Conservation (phyloP, 2,797 vertebrate species). For the Rhinella marina region DNA sequence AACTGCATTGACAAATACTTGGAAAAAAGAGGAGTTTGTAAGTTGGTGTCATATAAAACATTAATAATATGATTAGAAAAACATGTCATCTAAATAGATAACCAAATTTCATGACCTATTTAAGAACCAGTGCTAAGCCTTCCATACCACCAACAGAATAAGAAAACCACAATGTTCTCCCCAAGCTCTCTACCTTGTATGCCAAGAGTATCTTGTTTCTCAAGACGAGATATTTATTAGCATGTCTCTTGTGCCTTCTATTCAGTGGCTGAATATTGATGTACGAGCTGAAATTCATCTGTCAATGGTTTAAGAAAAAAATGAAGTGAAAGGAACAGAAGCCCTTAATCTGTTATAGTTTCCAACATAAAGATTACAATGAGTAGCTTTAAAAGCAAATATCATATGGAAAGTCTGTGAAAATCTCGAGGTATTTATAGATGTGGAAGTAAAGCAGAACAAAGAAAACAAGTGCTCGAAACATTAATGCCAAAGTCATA, state of each 20-base stretch:
- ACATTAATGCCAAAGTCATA: conserved; percentile 56
- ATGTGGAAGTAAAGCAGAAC: conserved; percentile 57
- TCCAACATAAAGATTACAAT: conserved; percentile 40
- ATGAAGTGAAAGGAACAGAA: conserved; percentile 43
- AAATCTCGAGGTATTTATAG: conserved; percentile 54
- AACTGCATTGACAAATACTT: not conserved
- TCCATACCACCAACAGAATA: not conserved
- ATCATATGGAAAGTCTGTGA: conserved; percentile 41
- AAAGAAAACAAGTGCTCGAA: conserved; percentile 57
- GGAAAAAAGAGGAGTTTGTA: no score
- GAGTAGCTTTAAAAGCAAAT: conserved; percentile 55
- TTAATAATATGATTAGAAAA: no score
- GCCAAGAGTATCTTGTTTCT: not conserved
- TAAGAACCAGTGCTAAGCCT: not conserved
- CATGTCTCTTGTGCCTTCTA: conserved; percentile 11
- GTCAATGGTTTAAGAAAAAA: conserved; percentile 14
- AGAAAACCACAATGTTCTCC: not conserved
- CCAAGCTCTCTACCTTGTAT: not conserved
- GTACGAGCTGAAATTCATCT: conserved; percentile 67
- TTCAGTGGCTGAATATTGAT: conserved; percentile 71
- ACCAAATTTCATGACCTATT: no score
- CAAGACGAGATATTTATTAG: not conserved
- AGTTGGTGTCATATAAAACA: no score
- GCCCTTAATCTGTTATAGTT: conserved; percentile 50
- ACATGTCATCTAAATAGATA: no score